phyloP scores from a whole-genome alignment of 1,140 invertebrate genomes.

The Cepaea nemoralis region DNA sequence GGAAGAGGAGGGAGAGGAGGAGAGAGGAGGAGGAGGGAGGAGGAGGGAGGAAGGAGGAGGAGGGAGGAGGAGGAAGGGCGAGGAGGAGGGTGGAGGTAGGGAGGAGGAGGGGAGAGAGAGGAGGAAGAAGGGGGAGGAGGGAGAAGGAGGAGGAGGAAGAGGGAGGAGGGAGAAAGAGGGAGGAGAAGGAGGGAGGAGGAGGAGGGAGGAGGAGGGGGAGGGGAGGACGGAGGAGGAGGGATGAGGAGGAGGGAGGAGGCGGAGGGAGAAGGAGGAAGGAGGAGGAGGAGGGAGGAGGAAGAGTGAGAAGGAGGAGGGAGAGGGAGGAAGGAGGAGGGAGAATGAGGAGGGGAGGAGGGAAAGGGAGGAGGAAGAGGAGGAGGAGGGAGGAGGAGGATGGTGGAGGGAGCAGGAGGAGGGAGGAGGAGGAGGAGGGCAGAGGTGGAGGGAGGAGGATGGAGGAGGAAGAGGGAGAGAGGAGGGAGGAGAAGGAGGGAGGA shows the following conservation, averaged over 20 bases:
- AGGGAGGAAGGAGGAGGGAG: neutral
- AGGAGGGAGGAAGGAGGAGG: neutral
- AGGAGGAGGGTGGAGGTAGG: too few species aligned
- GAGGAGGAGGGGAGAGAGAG: neutral
- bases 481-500: conserved; percentile 3
- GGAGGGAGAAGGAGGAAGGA: neutral
- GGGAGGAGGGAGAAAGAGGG: neutral
- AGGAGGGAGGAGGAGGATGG: too few species aligned
- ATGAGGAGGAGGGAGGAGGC: too few species aligned
- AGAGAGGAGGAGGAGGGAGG: too few species aligned
- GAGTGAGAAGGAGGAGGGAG: neutral
- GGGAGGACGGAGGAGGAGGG: too few species aligned
- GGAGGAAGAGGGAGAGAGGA: conserved; percentile 6
- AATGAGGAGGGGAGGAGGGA: too few species aligned
- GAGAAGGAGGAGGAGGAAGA: conserved; percentile 1
- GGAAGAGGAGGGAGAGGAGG: too few species aligned
- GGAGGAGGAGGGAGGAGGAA: neutral
- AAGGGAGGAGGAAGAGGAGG: neutral
- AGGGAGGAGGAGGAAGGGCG: neutral
- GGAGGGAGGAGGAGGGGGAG: neutral
- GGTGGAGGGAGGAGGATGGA: too few species aligned
- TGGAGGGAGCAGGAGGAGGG: neutral
- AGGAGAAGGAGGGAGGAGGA: neutral
- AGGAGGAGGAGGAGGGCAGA: neutral
- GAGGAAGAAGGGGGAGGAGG: neutral